Base-by-base conservation (phyloP, 2,113 vertebrate genomes). In the Sylvilagus bachmani region DNA sequence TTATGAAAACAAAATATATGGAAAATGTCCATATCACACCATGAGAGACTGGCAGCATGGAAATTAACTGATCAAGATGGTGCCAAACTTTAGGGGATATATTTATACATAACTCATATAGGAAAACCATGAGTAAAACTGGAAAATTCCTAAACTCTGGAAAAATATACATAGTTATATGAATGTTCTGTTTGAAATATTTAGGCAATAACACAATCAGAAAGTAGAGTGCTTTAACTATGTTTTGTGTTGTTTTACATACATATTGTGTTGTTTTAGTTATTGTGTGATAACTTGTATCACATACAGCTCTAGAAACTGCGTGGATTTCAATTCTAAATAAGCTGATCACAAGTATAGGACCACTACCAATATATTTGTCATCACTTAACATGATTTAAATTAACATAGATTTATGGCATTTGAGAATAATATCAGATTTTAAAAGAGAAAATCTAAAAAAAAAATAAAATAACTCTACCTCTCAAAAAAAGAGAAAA, bases 351-450 rank as follows among this genome's bases (percentile, higher is more conserved):
- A 33, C 49, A 82, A 75, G 16, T 64, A 79, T 4, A 70, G 3
- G 64, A 78, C 25, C 19, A 70, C 62, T 61, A 51, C 71, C 25
- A 81, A 81, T 31, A 66, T 21, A 91, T 83, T 91, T 93, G 66
- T 55, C 49, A n/a, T 55, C 21, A 73, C 22, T 80, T 53, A 64
- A 4, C 31, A 81, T 82, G 49, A 74, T 17, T 67, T 91, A 31
- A 82, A 61, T 51, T 91, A 36, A 13, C 66, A 71, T 25, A 79
- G 31, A 22, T 85, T 85, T 79, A 79, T 79, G n/a, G 19, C 1
- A 85, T 70, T 58, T 77, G 51, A n/a, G 25, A 79, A 36, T 77
- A 21, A 36, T 70, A 61, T 2, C 66, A 53, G 6, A 78, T 89
- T 83, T 83, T 74, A 66, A 77, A 89, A 78, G 14, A 53, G 66